phyloP scores from a whole-genome alignment of 2,888 invertebrate genomes.

The Rambutsinella grinnellia region DNA sequence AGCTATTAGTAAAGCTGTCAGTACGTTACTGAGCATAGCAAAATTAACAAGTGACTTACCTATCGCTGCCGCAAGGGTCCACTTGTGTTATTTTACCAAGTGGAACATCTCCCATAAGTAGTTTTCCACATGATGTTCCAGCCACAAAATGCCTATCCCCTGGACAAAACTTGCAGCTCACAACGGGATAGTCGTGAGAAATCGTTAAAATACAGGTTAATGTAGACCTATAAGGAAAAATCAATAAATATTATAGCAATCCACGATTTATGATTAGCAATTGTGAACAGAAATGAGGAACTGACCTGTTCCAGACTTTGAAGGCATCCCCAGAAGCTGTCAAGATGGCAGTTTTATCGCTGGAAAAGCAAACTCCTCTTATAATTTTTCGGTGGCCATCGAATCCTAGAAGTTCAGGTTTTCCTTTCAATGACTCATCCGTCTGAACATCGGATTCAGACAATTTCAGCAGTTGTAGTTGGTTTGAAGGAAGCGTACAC shows the following conservation, averaged over 20 bases:
- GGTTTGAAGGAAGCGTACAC: slow-evolving; percentile 64
- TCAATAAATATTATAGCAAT: no score
- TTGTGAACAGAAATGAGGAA: neutral
- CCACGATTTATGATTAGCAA: neutral
- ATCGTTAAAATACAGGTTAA: slow-evolving; percentile 81
- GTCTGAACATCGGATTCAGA: slow-evolving; percentile 3
- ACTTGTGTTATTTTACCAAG: slow-evolving; percentile 78
- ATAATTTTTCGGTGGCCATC: slow-evolving; percentile 93
- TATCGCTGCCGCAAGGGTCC: slow-evolving; percentile 62
- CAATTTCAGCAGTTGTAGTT: slow-evolving; percentile 57
- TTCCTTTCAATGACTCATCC: slow-evolving; percentile 15
- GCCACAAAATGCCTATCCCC: slow-evolving; percentile 91
- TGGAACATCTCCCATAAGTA: slow-evolving; percentile 87
- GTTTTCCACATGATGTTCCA: slow-evolving; percentile 86
- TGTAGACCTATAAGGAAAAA: slow-evolving; percentile 55
- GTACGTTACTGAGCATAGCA: no score
- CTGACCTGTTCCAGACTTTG: slow-evolving; percentile 94
- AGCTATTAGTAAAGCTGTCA: no score
- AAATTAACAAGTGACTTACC: slow-evolving; percentile 42
- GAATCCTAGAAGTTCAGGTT: slow-evolving; percentile 54
- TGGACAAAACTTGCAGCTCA: slow-evolving; percentile 82
- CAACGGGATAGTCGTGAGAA: slow-evolving; percentile 74
- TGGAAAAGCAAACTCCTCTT: slow-evolving; percentile 87
- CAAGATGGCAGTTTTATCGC: slow-evolving; percentile 88
- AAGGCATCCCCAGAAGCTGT: slow-evolving; percentile 89